Evolutionary conservation across 64 coral and sea anemone species (phyloP).

Genomic region (Exaiptasia diaphana): DNA sequence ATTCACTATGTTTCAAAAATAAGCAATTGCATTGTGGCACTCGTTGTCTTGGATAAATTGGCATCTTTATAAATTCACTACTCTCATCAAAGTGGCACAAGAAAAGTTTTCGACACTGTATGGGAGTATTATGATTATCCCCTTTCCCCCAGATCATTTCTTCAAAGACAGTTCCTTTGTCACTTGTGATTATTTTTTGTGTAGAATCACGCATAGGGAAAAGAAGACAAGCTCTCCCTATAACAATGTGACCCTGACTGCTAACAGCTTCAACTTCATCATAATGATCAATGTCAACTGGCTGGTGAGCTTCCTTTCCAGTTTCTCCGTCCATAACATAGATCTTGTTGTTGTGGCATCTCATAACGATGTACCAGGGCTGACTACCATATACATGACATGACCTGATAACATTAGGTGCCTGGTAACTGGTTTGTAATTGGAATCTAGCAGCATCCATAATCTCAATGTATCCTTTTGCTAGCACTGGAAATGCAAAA

Average conservation of each 20-base stretch:
- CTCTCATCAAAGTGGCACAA: no score
- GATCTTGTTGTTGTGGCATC: not conserved
- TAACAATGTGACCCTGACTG: not conserved
- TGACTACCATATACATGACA: not conserved
- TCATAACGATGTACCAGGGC: not conserved
- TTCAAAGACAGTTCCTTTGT: not conserved
- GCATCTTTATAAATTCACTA: no score
- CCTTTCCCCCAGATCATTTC: no score
- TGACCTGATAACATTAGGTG: not conserved
- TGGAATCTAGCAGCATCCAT: not conserved
- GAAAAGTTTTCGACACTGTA: no score
- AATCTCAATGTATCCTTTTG: not conserved
- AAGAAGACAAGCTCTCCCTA: not conserved
- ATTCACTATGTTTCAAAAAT: no score
- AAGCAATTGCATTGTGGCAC: no score
- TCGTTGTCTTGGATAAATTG: no score
- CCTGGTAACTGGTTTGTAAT: not conserved
- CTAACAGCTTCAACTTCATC: not conserved
- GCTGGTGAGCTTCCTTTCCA: not conserved
- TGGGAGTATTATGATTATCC: no score
- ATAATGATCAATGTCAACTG: not conserved
- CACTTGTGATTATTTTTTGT: not conserved
- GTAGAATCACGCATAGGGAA: no score
- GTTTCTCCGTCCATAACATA: not conserved
- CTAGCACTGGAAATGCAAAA: not conserved